phyloP scores from a whole-genome alignment of 2,113 vertebrate genomes.

The Gadus chalcogrammus region DNA sequence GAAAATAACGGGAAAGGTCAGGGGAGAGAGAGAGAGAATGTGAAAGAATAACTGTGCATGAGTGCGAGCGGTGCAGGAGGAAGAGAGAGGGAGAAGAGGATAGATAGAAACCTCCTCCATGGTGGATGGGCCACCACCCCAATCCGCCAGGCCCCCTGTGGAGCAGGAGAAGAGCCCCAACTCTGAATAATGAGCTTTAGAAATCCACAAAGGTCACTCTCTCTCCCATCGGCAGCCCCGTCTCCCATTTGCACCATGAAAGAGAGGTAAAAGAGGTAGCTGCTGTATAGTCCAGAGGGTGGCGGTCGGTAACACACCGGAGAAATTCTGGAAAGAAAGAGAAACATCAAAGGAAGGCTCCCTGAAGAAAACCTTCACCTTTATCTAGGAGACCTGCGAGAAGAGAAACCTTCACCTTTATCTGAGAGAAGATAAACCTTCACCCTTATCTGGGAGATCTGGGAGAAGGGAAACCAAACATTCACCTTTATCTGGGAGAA shows the following conservation, averaged over 20 bases:
- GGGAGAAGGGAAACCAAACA: constrained; percentile 50
- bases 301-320: not conserved
- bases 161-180: constrained; percentile 49
- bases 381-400: constrained; percentile 55
- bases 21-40: constrained; percentile 17
- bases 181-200: constrained; percentile 71
- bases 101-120: not conserved
- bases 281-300: too few relatives aligned
- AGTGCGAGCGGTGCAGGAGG: not conserved
- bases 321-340: constrained; percentile 28
- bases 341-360: constrained; percentile 33
- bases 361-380: constrained; percentile 51
- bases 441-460: constrained; percentile 17
- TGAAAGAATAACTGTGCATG: constrained; percentile 19
- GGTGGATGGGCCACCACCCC: constrained; percentile 19
- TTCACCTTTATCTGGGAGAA: constrained; percentile 62
- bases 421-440: constrained; percentile 36
- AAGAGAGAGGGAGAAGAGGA: constrained; percentile 6
- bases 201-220: constrained; percentile 69
- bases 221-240: constrained; percentile 36
- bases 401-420: constrained; percentile 57
- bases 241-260: constrained; percentile 54
- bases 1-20: not conserved
- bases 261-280: constrained; percentile 44
- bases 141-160: constrained; percentile 45